Percentiles rank a stretch among this genome's conserved stretches.
Conservation (phyloP, 2,113 vertebrate genomes). For the Dasyurus viverrinus region DNA sequence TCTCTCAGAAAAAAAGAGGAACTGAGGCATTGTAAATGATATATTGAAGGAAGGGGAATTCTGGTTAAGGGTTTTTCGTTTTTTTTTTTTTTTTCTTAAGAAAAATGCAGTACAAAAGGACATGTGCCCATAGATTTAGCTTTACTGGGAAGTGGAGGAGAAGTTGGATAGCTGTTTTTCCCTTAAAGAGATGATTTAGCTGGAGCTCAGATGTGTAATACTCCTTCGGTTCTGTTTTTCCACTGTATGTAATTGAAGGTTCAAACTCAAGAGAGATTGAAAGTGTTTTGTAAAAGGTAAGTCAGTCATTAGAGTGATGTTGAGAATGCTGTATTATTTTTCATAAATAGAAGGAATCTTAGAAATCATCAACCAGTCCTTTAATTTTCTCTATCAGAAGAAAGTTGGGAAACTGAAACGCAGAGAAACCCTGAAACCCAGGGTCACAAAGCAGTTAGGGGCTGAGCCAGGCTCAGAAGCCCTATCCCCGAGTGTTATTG, state of each 20-base stretch:
- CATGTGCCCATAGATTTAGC: not conserved
- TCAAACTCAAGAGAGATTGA: not conserved
- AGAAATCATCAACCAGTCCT: not conserved
- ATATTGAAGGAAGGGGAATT: slow-evolving; percentile 63
- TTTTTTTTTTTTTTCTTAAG: slow-evolving; percentile 59
- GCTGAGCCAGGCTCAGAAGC: not conserved
- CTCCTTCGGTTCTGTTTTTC: accelerated
- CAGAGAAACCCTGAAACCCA: not conserved
- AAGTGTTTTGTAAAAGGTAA: not conserved
- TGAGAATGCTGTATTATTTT: not conserved
- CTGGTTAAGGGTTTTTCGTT: slow-evolving; percentile 30
- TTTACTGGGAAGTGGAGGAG: not conserved
- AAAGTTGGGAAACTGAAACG: not conserved
- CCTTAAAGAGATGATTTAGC: not conserved
- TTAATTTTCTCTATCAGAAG: not conserved
- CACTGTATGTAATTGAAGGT: not conserved
- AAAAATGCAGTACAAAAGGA: slow-evolving; percentile 30
- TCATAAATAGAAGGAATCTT: not conserved
- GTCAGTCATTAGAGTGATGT: not conserved
- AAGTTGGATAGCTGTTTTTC: not conserved
- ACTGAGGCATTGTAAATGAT: slow-evolving; percentile 45
- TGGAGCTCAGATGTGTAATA: not conserved
- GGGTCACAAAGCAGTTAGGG: not conserved
- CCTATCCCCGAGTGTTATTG: not conserved
- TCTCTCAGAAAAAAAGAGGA: slow-evolving; percentile 74